Base-by-base conservation (phyloP, 53 echinoderm and acorn worm species). In the Echinometra lucunter region DNA sequence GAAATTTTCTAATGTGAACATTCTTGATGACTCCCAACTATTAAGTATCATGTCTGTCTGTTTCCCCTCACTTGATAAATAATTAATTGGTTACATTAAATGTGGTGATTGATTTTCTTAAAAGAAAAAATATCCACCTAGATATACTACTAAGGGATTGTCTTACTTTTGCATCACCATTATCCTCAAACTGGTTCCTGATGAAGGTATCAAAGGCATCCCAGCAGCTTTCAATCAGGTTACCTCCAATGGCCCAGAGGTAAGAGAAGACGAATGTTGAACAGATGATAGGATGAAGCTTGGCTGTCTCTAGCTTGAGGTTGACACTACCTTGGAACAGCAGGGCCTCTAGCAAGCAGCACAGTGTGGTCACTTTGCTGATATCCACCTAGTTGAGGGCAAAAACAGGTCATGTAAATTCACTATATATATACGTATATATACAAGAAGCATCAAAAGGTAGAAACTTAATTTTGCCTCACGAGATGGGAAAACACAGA, bases 211-310 rank as follows among this genome's bases (percentile, higher is more conserved):
- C 99, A 95, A 99, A 99, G 58, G 96, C 66, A 69, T 99, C 99
- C 97, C 97, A 99, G 94, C 96, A 97, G 92, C 90, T 89, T 94
- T 99, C 99, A 23, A 96, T 89, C 37, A 99, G 97, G 95, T 99
- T 98, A 38, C 99, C 98, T 2, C 96, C 98, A 5, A 98, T 57
- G 66, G 97, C 95, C 99, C 99, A 99, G 67, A 99, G 96, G 92
- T 99, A 99, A 72, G 96, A 99, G 97, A 99, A 98, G 95, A 99
- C 98, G 95, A 99, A 99, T 12, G 97, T 96, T 35, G 99, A 97
- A 87, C 99, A 99, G 92, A 99, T 96, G 91, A 98, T 57, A 21
- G 99, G 97, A 87, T 99, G 98, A 0, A 98, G 97, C 66, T 96
- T 97, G 94, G 97, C 96, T 4, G 95, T 96, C 89, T 99, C 98